Evolutionary conservation across 2,797 vertebrate genomes (phyloP).

Genomic region (Kryptolebias ocellatus): DNA sequence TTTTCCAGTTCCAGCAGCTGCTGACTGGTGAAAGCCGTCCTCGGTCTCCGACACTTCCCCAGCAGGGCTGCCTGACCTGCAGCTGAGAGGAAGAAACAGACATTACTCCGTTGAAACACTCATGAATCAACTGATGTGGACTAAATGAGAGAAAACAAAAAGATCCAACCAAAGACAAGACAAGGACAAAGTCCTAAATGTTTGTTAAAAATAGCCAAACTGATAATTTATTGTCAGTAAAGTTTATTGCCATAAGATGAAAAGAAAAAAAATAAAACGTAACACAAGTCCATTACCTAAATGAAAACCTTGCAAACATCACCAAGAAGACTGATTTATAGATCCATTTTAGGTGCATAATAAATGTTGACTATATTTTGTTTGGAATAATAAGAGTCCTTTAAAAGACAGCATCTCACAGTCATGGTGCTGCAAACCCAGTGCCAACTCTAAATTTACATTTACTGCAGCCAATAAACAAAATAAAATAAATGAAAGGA

Average conservation of each 20-base stretch:
- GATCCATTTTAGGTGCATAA: conserved; percentile 48
- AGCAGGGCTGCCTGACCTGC: conserved; percentile 81
- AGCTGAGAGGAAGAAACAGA: conserved; percentile 59
- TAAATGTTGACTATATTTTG: conserved; percentile 34
- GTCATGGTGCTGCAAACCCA: not conserved
- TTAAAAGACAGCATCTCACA: conserved; percentile 28
- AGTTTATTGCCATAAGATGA: conserved; percentile 72
- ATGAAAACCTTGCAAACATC: conserved; percentile 81
- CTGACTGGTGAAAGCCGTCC: conserved; percentile 94
- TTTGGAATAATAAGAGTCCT: conserved; percentile 26
- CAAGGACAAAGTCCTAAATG: not conserved
- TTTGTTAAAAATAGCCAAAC: not conserved
- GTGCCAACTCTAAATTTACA: too few species aligned
- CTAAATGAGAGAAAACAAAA: too few species aligned
- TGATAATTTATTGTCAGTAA: conserved; percentile 34
- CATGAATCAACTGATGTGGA: not conserved
- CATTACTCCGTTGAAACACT: not conserved
- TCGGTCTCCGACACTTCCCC: conserved; percentile 91
- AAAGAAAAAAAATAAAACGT: conserved; percentile 73
- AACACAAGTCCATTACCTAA: conserved; percentile 78
- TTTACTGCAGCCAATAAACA: too few species aligned
- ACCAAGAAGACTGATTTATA: conserved; percentile 68
- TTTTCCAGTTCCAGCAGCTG: conserved; percentile 93
- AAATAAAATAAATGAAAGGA: too few species aligned
- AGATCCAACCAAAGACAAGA: not conserved